Base-by-base conservation (phyloP, 1,140 invertebrate species). In the Cyclina sinensis region DNA sequence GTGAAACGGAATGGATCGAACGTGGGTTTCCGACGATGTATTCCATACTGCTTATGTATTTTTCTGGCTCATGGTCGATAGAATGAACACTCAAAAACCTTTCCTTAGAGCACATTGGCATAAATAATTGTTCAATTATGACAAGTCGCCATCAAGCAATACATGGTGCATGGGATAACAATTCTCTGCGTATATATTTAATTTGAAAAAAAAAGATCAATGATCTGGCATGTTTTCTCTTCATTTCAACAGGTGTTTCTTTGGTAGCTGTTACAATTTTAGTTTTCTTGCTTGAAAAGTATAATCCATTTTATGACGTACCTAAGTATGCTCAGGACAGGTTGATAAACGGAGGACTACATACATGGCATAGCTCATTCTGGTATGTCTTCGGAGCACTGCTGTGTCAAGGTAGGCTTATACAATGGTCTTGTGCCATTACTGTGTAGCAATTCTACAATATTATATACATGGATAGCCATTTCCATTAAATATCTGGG, bases 351-450 rank as follows among this genome's bases (percentile, higher is more conserved):
- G 82, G 82, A 5, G 82, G 82, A 5, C 48, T 84, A 2, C 62
- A 86, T 62, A 27, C 48, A 3, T 86, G 30, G 35, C 54, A 59
- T 21, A 51, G n/a, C 46, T 39, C 85, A 27, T 88, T 91, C 30
- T 91, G 89, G 91, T 90, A 90, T 62, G 78, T 90, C 54, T 91
- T 82, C 68, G 91, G 91, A n/a, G 87, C 83, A 21, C 14, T 91
- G 4, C 78, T 91, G 1, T 70, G 73, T 12, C 90, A 90, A 83
- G 90, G 90, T 91, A 68, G 18, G 88, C n/a, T n/a, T n/a, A n/a
- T n/a, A n/a, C n/a, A n/a, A n/a, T 70, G 2, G 4, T 46, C 24
- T n/a, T 32, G 24, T 48, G 70, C 16, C n/a, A 12, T 57, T 18
- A 18, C 3, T 5, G n/a, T 4, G n/a, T 57, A 57, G 43, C 14